A percentile compares a stretch with the other conserved stretches of the same genome.
Conservation (phyloP, 2,797 vertebrate genomes). For the Takifugu rubripes region DNA sequence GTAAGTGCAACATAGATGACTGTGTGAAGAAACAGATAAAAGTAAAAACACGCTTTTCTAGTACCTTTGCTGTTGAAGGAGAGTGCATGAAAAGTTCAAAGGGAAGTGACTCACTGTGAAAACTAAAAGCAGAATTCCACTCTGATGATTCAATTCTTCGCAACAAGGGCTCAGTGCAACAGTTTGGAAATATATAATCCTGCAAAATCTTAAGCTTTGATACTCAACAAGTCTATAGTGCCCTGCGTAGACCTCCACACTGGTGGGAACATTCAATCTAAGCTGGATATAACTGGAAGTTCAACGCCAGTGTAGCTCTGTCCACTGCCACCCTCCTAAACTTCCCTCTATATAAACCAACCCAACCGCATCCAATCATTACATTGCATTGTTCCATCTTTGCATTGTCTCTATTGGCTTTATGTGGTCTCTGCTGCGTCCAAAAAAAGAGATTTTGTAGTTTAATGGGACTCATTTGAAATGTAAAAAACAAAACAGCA, state of each 20-base stretch:
- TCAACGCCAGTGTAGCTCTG: conserved; percentile 13
- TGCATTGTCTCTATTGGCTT: conserved; percentile 37
- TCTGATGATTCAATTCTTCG: conserved; percentile 23
- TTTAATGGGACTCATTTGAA: conserved; percentile 32
- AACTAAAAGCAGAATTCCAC: conserved; percentile 21
- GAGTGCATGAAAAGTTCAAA: background rate
- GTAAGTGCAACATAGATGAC: background rate
- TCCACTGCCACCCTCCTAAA: conserved; percentile 2
- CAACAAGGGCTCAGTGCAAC: conserved; percentile 1
- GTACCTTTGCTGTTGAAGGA: background rate
- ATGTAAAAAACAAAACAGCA: conserved; percentile 5
- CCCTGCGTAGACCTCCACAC: conserved; percentile 1
- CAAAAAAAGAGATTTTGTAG: conserved; percentile 28
- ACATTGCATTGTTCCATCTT: conserved; percentile 38
- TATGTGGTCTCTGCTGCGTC: conserved; percentile 16
- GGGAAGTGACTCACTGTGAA: conserved; percentile 39
- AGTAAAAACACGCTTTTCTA: background rate
- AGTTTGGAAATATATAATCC: conserved; percentile 17
- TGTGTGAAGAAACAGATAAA: background rate
- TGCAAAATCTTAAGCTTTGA: background rate
- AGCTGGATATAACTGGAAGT: conserved; percentile 19
- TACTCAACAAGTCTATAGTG: background rate
- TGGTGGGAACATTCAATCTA: conserved; percentile 3
- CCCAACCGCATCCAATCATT: conserved; percentile 58
- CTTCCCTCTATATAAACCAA: conserved; percentile 39